A percentile compares a stretch with the other conserved stretches of the same genome.
These are phyloP conservation scores for Nanorana parkeri DNA, from an alignment of 2,113 vertebrate species.

Conservation along the genomic window DNA sequence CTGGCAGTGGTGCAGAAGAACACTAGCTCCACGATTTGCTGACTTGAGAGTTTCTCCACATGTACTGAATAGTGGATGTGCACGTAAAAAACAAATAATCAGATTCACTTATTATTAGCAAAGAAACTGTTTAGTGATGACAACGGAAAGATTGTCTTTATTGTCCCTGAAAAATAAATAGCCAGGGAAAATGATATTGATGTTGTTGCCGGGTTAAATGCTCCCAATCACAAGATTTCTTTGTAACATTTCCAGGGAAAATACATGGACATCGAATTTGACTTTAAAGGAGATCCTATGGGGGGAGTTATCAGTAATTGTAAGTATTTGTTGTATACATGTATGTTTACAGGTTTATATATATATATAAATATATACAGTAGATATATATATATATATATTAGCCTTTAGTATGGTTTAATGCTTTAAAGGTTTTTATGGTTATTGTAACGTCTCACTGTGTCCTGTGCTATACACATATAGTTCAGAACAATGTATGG, in stretches of 20 bases:
- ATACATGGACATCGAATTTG: slow-evolving; percentile 84
- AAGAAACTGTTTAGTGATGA: neutral
- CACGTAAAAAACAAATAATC: too few relatives aligned
- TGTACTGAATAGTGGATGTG: neutral
- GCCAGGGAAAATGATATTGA: neutral
- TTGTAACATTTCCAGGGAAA: slow-evolving; percentile 69
- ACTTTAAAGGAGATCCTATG: slow-evolving; percentile 81
- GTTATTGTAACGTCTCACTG: too few relatives aligned
- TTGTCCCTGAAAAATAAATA: neutral
- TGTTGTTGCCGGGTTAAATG: neutral
- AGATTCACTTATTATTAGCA: neutral
- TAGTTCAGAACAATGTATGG: too few relatives aligned
- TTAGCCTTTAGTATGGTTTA: too few relatives aligned
- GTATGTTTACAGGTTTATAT: too few relatives aligned
- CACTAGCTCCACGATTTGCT: too few relatives aligned
- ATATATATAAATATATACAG: too few relatives aligned
- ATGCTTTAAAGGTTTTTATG: too few relatives aligned
- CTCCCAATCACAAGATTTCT: neutral
- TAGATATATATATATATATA: too few relatives aligned
- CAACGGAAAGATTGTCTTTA: neutral
- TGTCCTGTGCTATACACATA: too few relatives aligned
- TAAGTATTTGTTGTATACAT: slow-evolving; percentile 62
- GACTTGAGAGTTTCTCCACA: too few relatives aligned
- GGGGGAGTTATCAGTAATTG: slow-evolving; percentile 82
- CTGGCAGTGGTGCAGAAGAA: too few relatives aligned